These are phyloP conservation scores for Eulemur rufifrons DNA, from an alignment of 2,113 vertebrate species.

Conservation along the genomic window DNA sequence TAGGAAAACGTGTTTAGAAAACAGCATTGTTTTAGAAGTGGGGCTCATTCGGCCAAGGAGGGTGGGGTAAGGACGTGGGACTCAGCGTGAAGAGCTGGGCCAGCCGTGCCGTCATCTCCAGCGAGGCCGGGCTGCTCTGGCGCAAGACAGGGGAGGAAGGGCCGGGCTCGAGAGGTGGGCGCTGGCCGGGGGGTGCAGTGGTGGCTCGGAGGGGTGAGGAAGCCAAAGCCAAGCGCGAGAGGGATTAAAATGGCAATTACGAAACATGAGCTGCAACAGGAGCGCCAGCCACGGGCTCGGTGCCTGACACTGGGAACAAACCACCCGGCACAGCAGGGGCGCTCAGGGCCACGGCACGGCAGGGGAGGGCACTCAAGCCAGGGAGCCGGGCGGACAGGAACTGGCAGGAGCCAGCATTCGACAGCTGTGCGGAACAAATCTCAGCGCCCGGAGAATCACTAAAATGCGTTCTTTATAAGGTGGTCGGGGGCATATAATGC, in stretches of 20 bases:
- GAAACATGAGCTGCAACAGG: neutral
- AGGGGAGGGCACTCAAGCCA: accelerated
- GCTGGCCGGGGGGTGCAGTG: accelerated
- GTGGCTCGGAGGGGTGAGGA: neutral
- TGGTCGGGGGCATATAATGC: accelerated
- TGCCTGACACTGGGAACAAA: accelerated
- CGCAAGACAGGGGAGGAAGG: accelerated
- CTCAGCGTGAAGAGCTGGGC: accelerated
- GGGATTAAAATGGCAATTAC: neutral
- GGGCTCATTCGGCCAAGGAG: too few relatives aligned
- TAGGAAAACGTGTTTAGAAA: neutral
- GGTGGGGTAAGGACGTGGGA: accelerated
- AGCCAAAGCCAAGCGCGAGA: neutral
- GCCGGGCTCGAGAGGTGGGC: neutral
- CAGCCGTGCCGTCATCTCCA: accelerated
- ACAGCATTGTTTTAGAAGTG: accelerated
- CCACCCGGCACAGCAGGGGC: accelerated
- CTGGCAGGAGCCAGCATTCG: accelerated
- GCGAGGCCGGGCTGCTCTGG: too few relatives aligned
- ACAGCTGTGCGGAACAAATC: accelerated
- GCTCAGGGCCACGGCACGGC: accelerated
- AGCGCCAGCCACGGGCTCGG: neutral
- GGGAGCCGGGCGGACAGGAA: accelerated
- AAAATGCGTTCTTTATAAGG: accelerated
- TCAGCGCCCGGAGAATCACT: accelerated